phyloP scores from a whole-genome alignment of 2,797 vertebrate genomes.

The Lithobates sylvaticus region DNA sequence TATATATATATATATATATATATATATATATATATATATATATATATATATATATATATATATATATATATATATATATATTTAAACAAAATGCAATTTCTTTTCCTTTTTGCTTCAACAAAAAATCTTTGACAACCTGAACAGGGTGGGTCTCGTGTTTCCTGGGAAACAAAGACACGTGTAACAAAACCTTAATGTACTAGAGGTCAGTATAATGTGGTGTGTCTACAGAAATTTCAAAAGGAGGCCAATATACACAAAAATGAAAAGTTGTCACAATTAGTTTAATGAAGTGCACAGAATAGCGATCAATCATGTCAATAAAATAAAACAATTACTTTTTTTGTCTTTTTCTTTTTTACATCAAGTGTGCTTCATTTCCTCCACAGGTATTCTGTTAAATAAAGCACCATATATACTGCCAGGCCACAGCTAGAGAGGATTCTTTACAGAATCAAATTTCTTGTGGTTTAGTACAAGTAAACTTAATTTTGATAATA shows the following conservation, averaged over 20 bases:
- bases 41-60: no score
- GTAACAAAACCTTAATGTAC: neutral
- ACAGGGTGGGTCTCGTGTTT: neutral
- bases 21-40: no score
- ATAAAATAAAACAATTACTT: slow-evolving; percentile 97
- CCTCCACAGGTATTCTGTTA: slow-evolving; percentile 94
- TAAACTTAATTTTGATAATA: slow-evolving; percentile 97
- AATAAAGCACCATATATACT: slow-evolving; percentile 99
- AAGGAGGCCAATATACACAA: slow-evolving; percentile 72
- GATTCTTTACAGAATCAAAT: slow-evolving; percentile 99
- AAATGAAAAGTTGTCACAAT: slow-evolving; percentile 84
- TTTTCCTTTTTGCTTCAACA: neutral
- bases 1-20: no score
- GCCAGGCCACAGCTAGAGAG: slow-evolving; percentile 97
- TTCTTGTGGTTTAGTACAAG: slow-evolving; percentile 98
- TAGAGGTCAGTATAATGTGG: neutral
- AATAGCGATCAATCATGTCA: slow-evolving; percentile 85
- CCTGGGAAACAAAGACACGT: neutral
- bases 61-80: no score
- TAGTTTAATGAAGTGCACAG: slow-evolving; percentile 87
- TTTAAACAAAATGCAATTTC: slow-evolving; percentile 16
- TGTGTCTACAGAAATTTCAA: neutral
- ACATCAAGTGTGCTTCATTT: slow-evolving; percentile 98
- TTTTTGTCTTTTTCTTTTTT: slow-evolving; percentile 72
- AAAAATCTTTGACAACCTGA: neutral